Evolutionary conservation across 1,140 invertebrate species (phyloP).

Genomic region (Geopemphigus sp.): DNA sequence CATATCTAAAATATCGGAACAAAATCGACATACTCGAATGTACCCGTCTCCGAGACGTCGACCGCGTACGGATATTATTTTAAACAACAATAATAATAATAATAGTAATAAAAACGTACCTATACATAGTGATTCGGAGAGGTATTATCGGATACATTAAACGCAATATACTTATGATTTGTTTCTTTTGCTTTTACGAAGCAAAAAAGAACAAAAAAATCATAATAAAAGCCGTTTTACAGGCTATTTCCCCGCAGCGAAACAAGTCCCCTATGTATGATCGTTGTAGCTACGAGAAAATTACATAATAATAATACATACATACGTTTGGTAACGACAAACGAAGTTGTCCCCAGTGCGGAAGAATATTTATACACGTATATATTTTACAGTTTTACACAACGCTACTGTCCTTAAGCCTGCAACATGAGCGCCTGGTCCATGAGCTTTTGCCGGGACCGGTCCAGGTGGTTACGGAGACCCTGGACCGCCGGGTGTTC

Average conservation of each 20-base stretch:
- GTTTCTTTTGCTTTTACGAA: neutral
- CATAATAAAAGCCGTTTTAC: neutral
- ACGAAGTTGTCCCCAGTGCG: neutral
- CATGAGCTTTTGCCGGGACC: conserved; percentile 50
- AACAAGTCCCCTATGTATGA: neutral
- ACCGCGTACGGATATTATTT: neutral
- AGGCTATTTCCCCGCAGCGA: neutral
- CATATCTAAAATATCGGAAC: neutral
- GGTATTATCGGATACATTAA: neutral
- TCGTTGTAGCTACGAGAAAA: neutral
- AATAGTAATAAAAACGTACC: neutral
- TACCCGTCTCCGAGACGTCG: neutral
- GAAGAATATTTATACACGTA: conserved; percentile 8
- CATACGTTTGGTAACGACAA: conserved; percentile 31
- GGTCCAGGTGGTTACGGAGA: conserved; percentile 54
- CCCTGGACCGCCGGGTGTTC: conserved; percentile 56
- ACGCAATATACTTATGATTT: neutral
- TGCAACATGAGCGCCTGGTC: conserved; percentile 50
- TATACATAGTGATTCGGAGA: neutral
- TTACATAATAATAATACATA: conserved; percentile 9
- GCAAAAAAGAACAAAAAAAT: neutral
- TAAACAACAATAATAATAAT: neutral
- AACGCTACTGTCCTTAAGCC: neutral
- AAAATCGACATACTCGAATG: neutral
- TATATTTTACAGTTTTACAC: conserved; percentile 12